Evolutionary conservation across 2,888 invertebrate genomes (phyloP), one percentile per base, ranked within the genome.

Genomic region (Archips xylosteana): DNA sequence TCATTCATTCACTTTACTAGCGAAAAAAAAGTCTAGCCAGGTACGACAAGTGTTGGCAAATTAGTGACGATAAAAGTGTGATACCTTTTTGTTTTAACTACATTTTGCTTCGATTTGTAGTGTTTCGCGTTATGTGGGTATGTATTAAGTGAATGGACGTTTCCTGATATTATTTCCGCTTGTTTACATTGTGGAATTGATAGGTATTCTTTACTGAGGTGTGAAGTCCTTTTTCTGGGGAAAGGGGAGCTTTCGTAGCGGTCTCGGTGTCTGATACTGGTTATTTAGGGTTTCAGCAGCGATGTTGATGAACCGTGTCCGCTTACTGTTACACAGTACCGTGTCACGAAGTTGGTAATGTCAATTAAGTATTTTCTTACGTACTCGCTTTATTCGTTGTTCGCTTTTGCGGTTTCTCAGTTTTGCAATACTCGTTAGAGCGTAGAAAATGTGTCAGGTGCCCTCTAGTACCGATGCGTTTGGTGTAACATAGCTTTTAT

Each of bases 371-470:
- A 79, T 77, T 78, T 75, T 78, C 78, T 78, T 79, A 79, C 78
- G 77, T 80, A 74, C 71, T 76, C 64, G 72, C 66, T 74, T 68
- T 76, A 79, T 78, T 65, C 42, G 64, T 61, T 75, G 84, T 78
- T 71, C 77, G 77, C 81, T 80, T 81, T 84, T 84, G 87, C 86
- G 85, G 85, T 85, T 83, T 81, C 79, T 77, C 78, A 86, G 88
- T 94, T 94, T 94, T 92, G 94, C 91, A 94, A 94, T 86, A 87
- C 84, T 89, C 91, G 89, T 87, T 89, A 89, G 92, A 93, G 87
- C 94, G 92, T 92, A 87, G 90, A 92, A 94, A 92, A 87, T 87
- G 92, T 94, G 94, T 93, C 93, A 93, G 87, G 86, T 87, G 87
- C 84, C 84, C 85, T 75, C 67, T 62, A 62, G 57, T 74, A 47